A percentile compares a stretch with the other conserved stretches of the same genome.
Conservation (phyloP, 2,888 invertebrate species). For the Meghimatium bilineatum region DNA sequence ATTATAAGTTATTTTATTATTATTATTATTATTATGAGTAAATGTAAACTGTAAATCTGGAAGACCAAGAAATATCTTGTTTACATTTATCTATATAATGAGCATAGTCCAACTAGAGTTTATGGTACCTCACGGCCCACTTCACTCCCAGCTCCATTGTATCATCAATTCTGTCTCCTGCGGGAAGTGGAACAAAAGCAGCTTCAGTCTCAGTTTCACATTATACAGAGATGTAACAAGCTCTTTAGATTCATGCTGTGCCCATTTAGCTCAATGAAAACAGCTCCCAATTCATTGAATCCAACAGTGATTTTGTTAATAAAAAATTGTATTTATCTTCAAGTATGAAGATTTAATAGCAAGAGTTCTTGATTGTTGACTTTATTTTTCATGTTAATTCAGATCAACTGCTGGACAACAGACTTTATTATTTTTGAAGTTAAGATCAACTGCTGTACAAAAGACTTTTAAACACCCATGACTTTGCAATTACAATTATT, state of each 20-base stretch:
- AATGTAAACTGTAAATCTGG: constrained; percentile 45
- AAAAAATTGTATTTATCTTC: constrained; percentile 15
- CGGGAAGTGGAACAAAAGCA: constrained; percentile 74
- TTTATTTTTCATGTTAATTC: background rate
- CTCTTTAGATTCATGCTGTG: constrained; percentile 46
- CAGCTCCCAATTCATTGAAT: constrained; percentile 27
- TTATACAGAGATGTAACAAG: constrained; percentile 49
- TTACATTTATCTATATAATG: constrained; percentile 47
- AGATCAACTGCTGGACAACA: constrained; percentile 12
- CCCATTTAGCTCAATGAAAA: constrained; percentile 11
- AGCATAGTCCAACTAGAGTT: constrained; percentile 41
- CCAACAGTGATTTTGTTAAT: constrained; percentile 12
- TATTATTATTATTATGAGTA: constrained; percentile 20
- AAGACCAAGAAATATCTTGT: constrained; percentile 29
- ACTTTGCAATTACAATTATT: too few species aligned
- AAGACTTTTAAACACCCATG: background rate
- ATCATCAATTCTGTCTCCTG: constrained; percentile 66
- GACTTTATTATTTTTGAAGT: too few species aligned
- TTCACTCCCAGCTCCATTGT: constrained; percentile 69
- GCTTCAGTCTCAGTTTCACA: constrained; percentile 61
- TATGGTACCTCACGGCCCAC: constrained; percentile 65
- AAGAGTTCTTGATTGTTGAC: background rate
- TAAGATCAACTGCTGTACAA: too few species aligned
- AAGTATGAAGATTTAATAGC: constrained; percentile 14
- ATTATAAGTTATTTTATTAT: constrained; percentile 8